A percentile compares a stretch with the other conserved stretches of the same genome.
Conservation (phyloP, 2,888 invertebrate genomes). For the Troides helena region DNA sequence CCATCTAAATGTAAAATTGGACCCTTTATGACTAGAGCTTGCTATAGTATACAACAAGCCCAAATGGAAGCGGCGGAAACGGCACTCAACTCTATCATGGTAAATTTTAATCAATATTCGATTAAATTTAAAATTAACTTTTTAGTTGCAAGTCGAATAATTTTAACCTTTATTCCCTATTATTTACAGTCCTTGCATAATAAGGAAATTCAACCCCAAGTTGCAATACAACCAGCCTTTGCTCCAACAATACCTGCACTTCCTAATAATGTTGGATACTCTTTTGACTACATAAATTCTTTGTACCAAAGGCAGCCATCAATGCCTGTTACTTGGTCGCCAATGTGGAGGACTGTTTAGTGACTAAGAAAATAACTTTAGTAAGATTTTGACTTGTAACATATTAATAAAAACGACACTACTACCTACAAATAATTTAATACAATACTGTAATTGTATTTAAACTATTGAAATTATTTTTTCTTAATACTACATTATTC, state of each 20-base stretch:
- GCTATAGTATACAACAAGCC: constrained; percentile 55
- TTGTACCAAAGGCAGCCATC: constrained; percentile 47
- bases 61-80: constrained; percentile 61
- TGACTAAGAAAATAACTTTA: neutral
- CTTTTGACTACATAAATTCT: constrained; percentile 50
- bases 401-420: neutral
- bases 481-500: neutral
- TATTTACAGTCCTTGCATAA: constrained; percentile 49
- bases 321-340: constrained; percentile 36
- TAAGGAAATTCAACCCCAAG: constrained; percentile 45
- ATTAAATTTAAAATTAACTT: neutral
- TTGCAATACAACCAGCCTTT: constrained; percentile 46
- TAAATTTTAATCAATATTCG: constrained; percentile 33
- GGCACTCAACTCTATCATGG: constrained; percentile 61
- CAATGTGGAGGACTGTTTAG: constrained; percentile 46
- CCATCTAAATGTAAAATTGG: constrained; percentile 49
- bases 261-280: constrained; percentile 45
- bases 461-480: neutral
- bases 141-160: neutral
- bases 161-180: neutral
- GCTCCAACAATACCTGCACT: constrained; percentile 45
- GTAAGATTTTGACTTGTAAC: neutral
- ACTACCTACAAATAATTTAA: neutral
- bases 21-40: constrained; percentile 52
- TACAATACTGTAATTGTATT: constrained; percentile 1